phyloP scores from a whole-genome alignment of 1,140 invertebrate genomes.

The Colletes gigas region DNA sequence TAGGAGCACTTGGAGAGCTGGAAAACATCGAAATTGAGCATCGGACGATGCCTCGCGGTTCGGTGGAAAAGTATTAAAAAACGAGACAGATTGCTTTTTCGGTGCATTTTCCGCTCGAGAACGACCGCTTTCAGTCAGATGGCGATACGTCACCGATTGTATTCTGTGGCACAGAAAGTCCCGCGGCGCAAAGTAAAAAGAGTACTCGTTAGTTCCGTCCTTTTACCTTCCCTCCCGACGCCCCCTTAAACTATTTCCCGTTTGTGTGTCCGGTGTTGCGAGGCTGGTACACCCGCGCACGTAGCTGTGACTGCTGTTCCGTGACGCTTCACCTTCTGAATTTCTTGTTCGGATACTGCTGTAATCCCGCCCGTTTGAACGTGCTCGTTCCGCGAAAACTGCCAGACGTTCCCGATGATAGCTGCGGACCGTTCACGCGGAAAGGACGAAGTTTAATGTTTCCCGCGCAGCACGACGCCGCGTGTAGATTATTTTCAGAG shows the following conservation, averaged over 20 bases:
- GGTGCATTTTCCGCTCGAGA: background rate
- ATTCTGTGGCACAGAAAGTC: background rate
- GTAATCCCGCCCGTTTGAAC: conserved; percentile 8
- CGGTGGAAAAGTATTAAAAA: background rate
- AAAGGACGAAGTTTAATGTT: conserved; percentile 42
- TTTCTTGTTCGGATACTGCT: conserved; percentile 35
- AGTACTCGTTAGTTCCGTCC: conserved; percentile 34
- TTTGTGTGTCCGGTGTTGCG: conserved; percentile 7
- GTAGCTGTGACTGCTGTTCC: conserved; percentile 7
- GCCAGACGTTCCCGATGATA: background rate
- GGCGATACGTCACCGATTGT: background rate
- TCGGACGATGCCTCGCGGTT: background rate
- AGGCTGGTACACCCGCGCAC: background rate
- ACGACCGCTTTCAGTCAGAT: background rate
- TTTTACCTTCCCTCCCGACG: background rate
- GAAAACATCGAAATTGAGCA: background rate
- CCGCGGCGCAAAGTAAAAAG: conserved; percentile 4
- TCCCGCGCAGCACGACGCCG: background rate
- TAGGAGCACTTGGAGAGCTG: no score
- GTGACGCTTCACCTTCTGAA: conserved; percentile 22
- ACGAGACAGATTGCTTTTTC: conserved; percentile 8
- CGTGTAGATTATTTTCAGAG: conserved; percentile 15
- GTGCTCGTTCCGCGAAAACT: conserved; percentile 20
- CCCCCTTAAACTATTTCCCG: background rate
- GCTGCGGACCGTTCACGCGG: conserved; percentile 19